Evolutionary conservation across 2,797 vertebrate species (phyloP).

Genomic region (Neomorphus geoffroyi): DNA sequence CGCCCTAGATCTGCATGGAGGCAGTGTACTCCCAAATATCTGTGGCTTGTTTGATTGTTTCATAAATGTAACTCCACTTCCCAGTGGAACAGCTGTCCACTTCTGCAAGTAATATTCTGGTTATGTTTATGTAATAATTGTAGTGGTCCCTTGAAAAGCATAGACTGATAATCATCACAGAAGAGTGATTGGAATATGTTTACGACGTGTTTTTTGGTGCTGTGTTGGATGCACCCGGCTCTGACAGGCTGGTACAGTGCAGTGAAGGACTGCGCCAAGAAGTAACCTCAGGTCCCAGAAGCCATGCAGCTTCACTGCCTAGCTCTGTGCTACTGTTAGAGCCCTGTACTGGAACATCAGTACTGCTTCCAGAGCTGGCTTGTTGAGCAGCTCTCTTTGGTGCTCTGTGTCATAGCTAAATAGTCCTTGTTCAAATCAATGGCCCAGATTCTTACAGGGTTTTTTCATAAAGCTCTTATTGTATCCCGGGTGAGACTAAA

Average conservation of each 20-base stretch:
- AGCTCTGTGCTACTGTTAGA: not conserved
- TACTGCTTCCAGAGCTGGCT: not conserved
- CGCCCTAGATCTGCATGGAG: not conserved
- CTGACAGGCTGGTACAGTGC: not conserved
- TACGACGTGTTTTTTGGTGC: not conserved
- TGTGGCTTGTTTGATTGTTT: constrained; percentile 9
- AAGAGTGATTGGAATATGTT: not conserved
- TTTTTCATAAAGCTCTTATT: constrained; percentile 33
- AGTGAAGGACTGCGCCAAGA: not conserved
- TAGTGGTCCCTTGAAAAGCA: not conserved
- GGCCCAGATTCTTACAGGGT: constrained; percentile 18
- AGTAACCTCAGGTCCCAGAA: not conserved
- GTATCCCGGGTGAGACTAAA: not conserved
- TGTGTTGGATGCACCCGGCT: not conserved
- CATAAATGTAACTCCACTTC: not conserved
- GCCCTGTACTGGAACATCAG: not conserved
- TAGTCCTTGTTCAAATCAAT: not conserved
- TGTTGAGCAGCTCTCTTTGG: not conserved
- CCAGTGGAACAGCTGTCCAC: not conserved
- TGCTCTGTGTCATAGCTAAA: not conserved
- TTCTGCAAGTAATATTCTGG: not conserved
- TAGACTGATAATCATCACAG: not conserved
- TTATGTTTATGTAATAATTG: constrained; percentile 4
- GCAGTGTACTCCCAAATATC: not conserved
- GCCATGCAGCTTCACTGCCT: not conserved